A percentile compares a stretch with the other conserved stretches of the same genome.
Conservation (phyloP, 53 echinoderm and acorn worm genomes). For the Henricia sp. region DNA sequence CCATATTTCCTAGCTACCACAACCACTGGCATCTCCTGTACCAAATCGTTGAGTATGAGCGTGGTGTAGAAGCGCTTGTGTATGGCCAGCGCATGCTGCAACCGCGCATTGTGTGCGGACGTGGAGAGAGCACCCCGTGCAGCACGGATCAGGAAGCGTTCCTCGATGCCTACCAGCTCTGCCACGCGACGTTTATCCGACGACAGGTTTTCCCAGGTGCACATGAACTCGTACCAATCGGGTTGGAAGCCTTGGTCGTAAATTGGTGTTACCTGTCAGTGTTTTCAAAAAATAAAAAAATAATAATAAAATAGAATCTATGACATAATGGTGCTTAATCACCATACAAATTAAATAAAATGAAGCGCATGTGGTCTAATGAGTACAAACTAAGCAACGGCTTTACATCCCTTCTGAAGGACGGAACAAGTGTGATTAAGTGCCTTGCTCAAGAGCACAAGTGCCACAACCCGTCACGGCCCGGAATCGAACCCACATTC, state of each 20-base stretch:
- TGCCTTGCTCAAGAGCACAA: too few species aligned
- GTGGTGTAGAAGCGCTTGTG: conserved; percentile 96
- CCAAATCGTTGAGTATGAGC: conserved; percentile 83
- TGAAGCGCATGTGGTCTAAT: too few species aligned
- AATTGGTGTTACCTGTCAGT: conserved; percentile 90
- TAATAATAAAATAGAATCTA: too few species aligned
- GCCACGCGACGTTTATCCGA: conserved; percentile 88
- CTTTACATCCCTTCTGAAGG: too few species aligned
- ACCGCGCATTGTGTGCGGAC: conserved; percentile 71
- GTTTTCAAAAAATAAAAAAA: too few species aligned
- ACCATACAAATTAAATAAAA: too few species aligned
- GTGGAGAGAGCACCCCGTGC: conserved; percentile 74
- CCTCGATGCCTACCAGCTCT: conserved; percentile 96
- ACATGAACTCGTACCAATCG: conserved; percentile 96
- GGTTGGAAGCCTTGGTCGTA: conserved; percentile 89
- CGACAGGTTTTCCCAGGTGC: conserved; percentile 88
- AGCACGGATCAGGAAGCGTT: conserved; percentile 89
- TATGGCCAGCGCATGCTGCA: conserved; percentile 79
- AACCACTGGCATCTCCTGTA: conserved; percentile 85
- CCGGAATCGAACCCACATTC: too few species aligned
- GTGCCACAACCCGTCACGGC: too few species aligned
- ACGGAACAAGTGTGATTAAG: too few species aligned
- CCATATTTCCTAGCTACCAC: conserved; percentile 83
- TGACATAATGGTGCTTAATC: too few species aligned
- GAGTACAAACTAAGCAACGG: too few species aligned